Evolutionary conservation across 2,888 invertebrate genomes (phyloP), one percentile per base, ranked within the genome.

Genomic region (Lamproptera curius): DNA sequence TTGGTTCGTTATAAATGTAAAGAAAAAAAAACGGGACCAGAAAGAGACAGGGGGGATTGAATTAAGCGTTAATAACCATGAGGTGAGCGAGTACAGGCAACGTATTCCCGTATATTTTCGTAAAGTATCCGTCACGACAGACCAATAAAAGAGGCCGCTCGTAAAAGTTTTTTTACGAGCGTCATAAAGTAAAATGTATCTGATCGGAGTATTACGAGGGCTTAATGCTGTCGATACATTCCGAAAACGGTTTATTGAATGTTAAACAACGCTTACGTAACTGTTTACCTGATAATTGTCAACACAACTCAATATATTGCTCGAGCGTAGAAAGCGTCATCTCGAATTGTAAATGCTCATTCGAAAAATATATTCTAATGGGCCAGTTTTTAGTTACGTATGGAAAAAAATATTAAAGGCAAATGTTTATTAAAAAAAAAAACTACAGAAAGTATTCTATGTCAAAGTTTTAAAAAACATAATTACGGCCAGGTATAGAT

Each of bases 101-200:
- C 23, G 16, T 20, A 35, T 31, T 36, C 11, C 5, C n/a, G 8
- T 17, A 37, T 31, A 1, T 33, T 31, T 14, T 42, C 14, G 15
- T 17, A 28, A 41, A 20, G 39, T 39, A 17, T 34, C 8, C 23
- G 16, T 34, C 39, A 35, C 39, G 48, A 40, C 39, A 26, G 28
- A 43, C 35, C 15, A 34, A 26, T 48, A 42, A 47, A 48, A 34
- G 14, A 43, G 33, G 28, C 16, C 10, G 35, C 28, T 34, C 42
- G 43, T 48, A 39, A 49, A 49, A 43, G 17, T 42, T 31, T 49
- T n/a, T 49, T 49, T 39, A 49, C 40, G 49, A 49, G 14, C 17
- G 34, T 8, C 28, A 16, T 49, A 35, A 49, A 23, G 36, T 36
- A 49, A 49, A 41, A 36, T 44, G 44, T 44, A 44, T 45, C 23